phyloP scores from a whole-genome alignment of 2,888 invertebrate genomes.

The Danaus chrysippus region DNA sequence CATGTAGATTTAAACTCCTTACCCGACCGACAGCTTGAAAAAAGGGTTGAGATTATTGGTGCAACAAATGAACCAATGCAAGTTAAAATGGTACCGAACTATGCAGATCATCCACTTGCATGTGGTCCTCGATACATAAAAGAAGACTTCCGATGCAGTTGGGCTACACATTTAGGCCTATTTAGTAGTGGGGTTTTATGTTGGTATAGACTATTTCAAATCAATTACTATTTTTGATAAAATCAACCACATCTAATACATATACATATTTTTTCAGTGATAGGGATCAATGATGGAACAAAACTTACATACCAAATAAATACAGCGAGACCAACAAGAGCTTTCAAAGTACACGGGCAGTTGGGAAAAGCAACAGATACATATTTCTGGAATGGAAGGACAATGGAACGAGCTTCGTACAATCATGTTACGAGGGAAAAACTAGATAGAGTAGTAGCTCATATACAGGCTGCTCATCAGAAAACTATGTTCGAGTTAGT shows the following conservation, averaged over 20 bases:
- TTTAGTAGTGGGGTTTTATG: conserved; percentile 87
- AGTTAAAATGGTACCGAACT: conserved; percentile 81
- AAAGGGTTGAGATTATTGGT: conserved; percentile 82
- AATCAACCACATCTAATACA: not conserved
- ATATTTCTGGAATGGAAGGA: conserved; percentile 84
- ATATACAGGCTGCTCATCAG: conserved; percentile 92
- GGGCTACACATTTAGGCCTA: conserved; percentile 80
- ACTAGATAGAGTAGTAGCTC: conserved; percentile 86
- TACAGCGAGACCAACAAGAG: conserved; percentile 81
- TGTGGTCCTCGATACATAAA: conserved; percentile 87
- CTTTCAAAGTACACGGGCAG: conserved; percentile 86
- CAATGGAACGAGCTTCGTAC: conserved; percentile 84
- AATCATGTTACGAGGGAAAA: conserved; percentile 83
- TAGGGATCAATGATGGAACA: conserved; percentile 86
- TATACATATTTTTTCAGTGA: conserved; percentile 69
- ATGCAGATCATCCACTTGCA: conserved; percentile 86
- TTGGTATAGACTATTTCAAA: conserved; percentile 55
- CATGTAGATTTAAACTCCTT: conserved; percentile 85
- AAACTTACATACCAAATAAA: conserved; percentile 76
- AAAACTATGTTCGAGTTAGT: conserved; percentile 91
- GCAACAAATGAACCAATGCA: conserved; percentile 78
- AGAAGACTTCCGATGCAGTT: conserved; percentile 81
- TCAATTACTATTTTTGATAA: not conserved
- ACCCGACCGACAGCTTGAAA: conserved; percentile 78
- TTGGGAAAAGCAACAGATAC: conserved; percentile 88